Conservation (phyloP, 2,797 vertebrate genomes). For the Meda fulgida region DNA sequence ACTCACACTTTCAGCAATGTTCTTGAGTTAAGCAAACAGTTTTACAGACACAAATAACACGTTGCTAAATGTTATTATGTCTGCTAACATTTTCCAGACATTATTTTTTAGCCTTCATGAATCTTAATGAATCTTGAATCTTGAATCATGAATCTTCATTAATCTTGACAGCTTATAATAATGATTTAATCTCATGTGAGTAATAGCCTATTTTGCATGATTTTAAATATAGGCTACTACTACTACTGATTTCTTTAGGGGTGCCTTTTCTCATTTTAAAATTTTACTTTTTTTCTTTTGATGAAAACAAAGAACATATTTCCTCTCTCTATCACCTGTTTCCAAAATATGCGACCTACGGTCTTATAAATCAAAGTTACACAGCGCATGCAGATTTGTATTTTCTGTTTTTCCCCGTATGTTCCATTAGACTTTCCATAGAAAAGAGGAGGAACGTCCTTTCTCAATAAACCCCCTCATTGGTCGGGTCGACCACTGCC, state of each 20-base stretch:
- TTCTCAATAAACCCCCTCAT: constrained; percentile 35
- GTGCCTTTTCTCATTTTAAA: not conserved
- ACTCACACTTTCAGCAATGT: not conserved
- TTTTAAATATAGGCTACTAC: too few species aligned
- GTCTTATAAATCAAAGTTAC: not conserved
- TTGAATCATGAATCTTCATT: not conserved
- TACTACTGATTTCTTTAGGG: not conserved
- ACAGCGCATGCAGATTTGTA: not conserved
- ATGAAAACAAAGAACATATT: not conserved
- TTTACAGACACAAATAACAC: not conserved
- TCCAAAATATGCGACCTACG: not conserved
- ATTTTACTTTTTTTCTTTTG: not conserved
- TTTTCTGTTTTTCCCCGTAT: not conserved
- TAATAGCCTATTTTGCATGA: not conserved
- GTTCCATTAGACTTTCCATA: constrained; percentile 41
- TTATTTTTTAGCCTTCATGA: not conserved
- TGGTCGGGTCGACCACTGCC: not conserved
- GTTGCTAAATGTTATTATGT: not conserved
- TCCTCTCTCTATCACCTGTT: not conserved
- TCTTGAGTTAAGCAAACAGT: not conserved
- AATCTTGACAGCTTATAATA: not conserved
- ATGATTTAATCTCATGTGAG: not conserved
- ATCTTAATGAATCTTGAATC: not conserved
- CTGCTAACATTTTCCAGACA: not conserved
- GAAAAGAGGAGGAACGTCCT: not conserved